Conservation (phyloP, 2,113 vertebrate species). For the Grammatotria lemairii region DNA sequence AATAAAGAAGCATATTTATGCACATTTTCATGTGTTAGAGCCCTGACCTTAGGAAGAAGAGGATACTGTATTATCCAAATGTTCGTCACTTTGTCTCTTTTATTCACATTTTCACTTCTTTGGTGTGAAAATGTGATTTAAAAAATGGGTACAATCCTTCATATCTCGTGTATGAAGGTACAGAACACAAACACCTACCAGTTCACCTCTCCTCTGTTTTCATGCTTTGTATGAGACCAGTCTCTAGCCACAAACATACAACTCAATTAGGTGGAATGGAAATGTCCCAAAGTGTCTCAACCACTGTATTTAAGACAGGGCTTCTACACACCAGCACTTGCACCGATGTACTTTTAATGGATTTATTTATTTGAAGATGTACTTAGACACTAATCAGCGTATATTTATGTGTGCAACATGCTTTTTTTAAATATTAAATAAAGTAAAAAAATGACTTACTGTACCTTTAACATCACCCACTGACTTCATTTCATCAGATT, state of each 20-base stretch:
- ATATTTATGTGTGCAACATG: not conserved
- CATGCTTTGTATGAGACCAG: not conserved
- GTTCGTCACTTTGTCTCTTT: not conserved
- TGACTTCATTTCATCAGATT: not conserved
- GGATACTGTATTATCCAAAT: not conserved
- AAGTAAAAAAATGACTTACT: not conserved
- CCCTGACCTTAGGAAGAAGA: not conserved
- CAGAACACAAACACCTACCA: not conserved
- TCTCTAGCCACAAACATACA: not conserved
- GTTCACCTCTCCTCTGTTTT: not conserved
- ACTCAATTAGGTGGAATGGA: not conserved
- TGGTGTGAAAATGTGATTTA: not conserved
- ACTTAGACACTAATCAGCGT: not conserved
- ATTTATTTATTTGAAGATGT: not conserved
- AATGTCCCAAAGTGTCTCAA: not conserved
- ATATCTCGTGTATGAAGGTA: not conserved
- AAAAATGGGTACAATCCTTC: not conserved
- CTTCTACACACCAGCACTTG: not conserved
- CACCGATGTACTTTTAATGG: not conserved
- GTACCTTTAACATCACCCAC: not conserved
- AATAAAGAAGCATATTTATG: not conserved
- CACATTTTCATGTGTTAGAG: not conserved
- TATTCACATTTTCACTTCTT: not conserved
- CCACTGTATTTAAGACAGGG: not conserved
- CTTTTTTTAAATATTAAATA: not conserved